Percentiles rank a stretch among this genome's conserved stretches.
phyloP scores from a whole-genome alignment of 2,888 invertebrate species.

The Erannis defoliaria region DNA sequence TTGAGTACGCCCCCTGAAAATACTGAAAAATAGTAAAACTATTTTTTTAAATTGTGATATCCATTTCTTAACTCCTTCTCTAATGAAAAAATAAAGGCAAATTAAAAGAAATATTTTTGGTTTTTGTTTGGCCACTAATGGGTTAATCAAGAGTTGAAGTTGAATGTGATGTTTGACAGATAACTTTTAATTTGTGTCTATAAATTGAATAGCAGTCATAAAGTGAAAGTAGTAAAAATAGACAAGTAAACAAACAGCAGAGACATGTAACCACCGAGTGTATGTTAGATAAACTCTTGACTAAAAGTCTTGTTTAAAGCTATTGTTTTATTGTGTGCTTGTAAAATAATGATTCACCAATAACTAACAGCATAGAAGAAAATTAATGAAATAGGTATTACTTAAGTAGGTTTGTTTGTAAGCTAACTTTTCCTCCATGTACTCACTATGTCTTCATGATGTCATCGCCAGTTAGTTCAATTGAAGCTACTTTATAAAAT shows the following conservation, averaged over 20 bases:
- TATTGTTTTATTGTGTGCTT: conserved; percentile 12
- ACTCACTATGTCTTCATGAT: conserved; percentile 52
- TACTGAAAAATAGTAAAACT: too few species aligned
- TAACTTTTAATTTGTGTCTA: not conserved
- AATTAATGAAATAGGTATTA: too few species aligned
- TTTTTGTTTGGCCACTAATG: too few species aligned
- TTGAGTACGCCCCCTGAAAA: too few species aligned
- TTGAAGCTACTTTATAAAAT: conserved; percentile 51
- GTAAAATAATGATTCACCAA: conserved; percentile 24
- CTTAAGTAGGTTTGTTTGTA: conserved; percentile 24
- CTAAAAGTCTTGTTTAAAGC: not conserved
- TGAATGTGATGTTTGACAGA: too few species aligned
- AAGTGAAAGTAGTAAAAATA: conserved; percentile 5
- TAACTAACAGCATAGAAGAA: conserved; percentile 10
- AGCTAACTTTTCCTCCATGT: conserved; percentile 29
- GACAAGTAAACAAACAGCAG: conserved; percentile 1
- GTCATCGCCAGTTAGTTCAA: conserved; percentile 59
- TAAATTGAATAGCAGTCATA: not conserved
- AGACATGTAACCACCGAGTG: not conserved
- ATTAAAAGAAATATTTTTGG: too few species aligned
- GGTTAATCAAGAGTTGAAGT: too few species aligned
- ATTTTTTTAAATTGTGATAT: too few species aligned
- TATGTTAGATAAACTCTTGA: conserved; percentile 1
- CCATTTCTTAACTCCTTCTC: too few species aligned
- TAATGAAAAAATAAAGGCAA: too few species aligned